These are phyloP conservation scores for Lithobates sylvaticus DNA, from an alignment of 2,797 vertebrate species.

Conservation along the genomic window DNA sequence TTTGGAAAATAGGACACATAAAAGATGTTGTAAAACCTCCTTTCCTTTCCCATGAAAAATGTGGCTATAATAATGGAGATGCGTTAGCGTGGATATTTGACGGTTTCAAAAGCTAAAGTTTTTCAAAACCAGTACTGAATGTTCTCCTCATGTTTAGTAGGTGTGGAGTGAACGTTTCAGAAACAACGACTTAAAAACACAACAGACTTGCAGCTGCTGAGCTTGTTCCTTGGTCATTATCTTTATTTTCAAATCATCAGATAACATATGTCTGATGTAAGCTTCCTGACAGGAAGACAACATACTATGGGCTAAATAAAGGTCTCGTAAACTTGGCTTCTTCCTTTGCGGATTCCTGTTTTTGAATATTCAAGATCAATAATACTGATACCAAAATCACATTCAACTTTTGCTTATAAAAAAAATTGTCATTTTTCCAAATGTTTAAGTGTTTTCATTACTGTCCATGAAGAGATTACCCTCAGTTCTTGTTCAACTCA, in stretches of 20 bases:
- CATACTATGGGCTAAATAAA: constrained; percentile 57
- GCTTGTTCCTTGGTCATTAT: constrained; percentile 15
- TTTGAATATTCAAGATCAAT: constrained; percentile 33
- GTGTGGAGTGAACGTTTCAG: constrained; percentile 1
- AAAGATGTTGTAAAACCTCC: too few species aligned
- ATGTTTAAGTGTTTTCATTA: neutral
- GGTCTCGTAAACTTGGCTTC: constrained; percentile 55
- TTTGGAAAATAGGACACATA: too few species aligned
- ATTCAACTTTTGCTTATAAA: constrained; percentile 4
- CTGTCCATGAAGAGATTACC: too few species aligned
- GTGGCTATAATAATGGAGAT: too few species aligned
- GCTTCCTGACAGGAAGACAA: constrained; percentile 56
- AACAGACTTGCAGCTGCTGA: constrained; percentile 46
- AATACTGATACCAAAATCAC: constrained; percentile 17
- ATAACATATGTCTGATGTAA: constrained; percentile 55
- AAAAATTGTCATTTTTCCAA: neutral
- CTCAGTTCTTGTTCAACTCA: too few species aligned
- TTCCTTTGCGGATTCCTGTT: constrained; percentile 55
- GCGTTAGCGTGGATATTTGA: neutral
- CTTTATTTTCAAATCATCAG: constrained; percentile 61
- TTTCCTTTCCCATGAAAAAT: too few species aligned
- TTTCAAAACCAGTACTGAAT: neutral
- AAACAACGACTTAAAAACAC: neutral
- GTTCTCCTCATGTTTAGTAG: neutral
- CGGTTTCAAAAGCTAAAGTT: neutral